Conservation (phyloP, 2,113 vertebrate species). For the Barnardius zonarius region DNA sequence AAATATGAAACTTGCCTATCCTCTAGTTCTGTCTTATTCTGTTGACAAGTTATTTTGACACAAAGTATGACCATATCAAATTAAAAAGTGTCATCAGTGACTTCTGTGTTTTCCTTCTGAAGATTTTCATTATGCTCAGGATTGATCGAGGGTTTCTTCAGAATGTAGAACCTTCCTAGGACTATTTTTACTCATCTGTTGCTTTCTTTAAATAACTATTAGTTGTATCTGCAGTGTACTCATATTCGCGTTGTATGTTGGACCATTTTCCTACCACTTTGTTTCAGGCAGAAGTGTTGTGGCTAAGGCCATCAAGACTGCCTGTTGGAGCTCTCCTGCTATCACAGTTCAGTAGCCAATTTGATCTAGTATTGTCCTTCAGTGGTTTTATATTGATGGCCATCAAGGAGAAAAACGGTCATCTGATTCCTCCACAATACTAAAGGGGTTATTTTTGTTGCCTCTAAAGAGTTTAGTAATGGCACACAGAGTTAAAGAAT, state of each 20-base stretch:
- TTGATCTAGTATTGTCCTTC: not conserved
- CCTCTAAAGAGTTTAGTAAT: not conserved
- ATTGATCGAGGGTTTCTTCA: not conserved
- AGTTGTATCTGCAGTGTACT: not conserved
- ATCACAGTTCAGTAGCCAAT: not conserved
- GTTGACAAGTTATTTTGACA: not conserved
- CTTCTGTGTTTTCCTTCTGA: not conserved
- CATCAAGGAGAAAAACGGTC: not conserved
- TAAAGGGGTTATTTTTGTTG: not conserved
- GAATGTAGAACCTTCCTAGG: not conserved
- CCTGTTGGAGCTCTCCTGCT: not conserved
- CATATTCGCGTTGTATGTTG: not conserved
- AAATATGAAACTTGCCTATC: not conserved
- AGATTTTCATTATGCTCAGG: not conserved
- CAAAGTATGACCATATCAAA: not conserved
- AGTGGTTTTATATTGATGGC: not conserved
- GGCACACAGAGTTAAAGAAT: not conserved
- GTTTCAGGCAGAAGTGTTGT: not conserved
- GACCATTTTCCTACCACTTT: not conserved
- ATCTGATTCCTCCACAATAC: not conserved
- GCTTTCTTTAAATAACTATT: not conserved
- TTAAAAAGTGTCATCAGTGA: constrained; percentile 20
- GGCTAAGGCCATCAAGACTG: not conserved
- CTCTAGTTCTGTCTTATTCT: not conserved
- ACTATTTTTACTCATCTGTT: not conserved